These are phyloP conservation scores for Eulemur coronatus DNA, from an alignment of 2,797 vertebrate species.

Conservation along the genomic window DNA sequence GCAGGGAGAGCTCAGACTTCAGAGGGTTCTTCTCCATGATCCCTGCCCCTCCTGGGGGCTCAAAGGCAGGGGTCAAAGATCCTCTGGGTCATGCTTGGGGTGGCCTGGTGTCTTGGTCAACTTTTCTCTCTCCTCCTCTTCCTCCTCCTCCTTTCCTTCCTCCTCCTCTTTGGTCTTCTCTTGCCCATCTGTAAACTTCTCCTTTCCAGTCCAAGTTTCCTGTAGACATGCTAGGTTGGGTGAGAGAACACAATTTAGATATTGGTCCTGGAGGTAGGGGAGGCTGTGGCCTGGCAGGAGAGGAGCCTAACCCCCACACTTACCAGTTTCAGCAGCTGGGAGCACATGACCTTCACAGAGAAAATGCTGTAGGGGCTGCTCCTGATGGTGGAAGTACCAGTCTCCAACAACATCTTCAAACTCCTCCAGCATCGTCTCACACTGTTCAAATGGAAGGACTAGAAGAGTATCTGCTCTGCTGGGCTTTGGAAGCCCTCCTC, in stretches of 20 bases:
- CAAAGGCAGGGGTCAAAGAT: conserved; percentile 68
- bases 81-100: conserved; percentile 55
- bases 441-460: conserved; percentile 81
- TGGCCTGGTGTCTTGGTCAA: not conserved
- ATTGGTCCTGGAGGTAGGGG: not conserved
- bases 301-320: not conserved
- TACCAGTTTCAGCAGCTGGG: conserved; percentile 84
- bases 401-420: conserved; percentile 91
- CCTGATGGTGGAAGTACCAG: conserved; percentile 93
- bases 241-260: not conserved
- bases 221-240: conserved; percentile 86
- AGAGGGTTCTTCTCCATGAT: not conserved
- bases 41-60: not conserved
- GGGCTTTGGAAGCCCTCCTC: not conserved
- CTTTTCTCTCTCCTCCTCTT: not conserved
- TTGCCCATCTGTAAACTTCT: conserved; percentile 76
- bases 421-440: conserved; percentile 92
- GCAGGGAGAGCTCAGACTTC: not conserved
- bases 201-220: conserved; percentile 87
- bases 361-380: conserved; percentile 88
- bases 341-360: conserved; percentile 89
- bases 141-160: conserved; percentile 57
- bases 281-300: not conserved
- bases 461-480: not conserved
- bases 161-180: conserved; percentile 70